Percentiles rank a stretch among this genome's conserved stretches.
Evolutionary conservation across 2,888 invertebrate genomes (phyloP).

Genomic region (Euzophera pinguis): DNA sequence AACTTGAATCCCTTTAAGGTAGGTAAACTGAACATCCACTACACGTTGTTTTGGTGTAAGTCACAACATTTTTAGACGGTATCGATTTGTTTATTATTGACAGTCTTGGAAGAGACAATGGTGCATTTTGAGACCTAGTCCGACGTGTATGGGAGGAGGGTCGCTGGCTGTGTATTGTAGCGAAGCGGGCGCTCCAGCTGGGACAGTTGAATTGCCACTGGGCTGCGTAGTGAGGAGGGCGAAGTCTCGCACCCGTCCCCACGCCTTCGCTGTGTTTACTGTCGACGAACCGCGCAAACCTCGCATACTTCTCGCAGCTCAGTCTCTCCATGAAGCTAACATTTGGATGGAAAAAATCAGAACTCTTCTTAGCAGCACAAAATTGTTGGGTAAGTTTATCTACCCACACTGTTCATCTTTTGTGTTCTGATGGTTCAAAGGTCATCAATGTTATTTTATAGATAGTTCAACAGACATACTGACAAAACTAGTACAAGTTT

Average conservation of each 20-base stretch:
- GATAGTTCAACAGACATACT: neutral
- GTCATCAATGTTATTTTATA: neutral
- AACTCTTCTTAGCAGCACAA: slow-evolving; percentile 66
- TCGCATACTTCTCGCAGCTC: slow-evolving; percentile 82
- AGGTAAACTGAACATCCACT: slow-evolving; percentile 43
- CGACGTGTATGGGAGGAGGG: slow-evolving; percentile 69
- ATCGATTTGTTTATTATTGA: slow-evolving; percentile 43
- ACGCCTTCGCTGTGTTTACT: slow-evolving; percentile 85
- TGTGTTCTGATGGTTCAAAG: slow-evolving; percentile 13
- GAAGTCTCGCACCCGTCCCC: slow-evolving; percentile 83
- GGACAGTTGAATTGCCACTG: slow-evolving; percentile 77
- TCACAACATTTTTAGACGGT: slow-evolving; percentile 17
- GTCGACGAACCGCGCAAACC: slow-evolving; percentile 80
- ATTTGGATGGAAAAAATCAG: slow-evolving; percentile 84
- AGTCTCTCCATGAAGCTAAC: slow-evolving; percentile 82
- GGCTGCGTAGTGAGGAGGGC: slow-evolving; percentile 82
- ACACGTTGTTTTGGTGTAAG: slow-evolving; percentile 16
- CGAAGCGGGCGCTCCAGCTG: slow-evolving; percentile 67
- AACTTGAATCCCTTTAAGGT: slow-evolving; percentile 83
- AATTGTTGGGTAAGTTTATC: slow-evolving; percentile 49
- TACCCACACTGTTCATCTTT: slow-evolving; percentile 12
- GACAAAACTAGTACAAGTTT: neutral
- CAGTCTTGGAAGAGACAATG: slow-evolving; percentile 84
- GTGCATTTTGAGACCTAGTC: slow-evolving; percentile 81
- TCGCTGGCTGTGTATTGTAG: slow-evolving; percentile 79